Evolutionary conservation across 1,140 invertebrate genomes (phyloP).

Genomic region (Ganaspis sp.): DNA sequence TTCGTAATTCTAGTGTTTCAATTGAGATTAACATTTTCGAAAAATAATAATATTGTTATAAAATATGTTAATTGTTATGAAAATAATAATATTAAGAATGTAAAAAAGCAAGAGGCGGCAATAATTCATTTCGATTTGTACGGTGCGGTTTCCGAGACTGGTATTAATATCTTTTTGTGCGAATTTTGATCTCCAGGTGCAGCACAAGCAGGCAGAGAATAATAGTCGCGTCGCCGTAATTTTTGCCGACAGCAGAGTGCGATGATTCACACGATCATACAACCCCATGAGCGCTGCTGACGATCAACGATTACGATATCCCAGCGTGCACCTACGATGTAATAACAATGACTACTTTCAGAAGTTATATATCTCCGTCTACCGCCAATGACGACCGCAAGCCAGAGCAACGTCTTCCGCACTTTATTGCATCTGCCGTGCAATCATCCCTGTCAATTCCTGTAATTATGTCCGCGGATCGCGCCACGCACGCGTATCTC

Average conservation of each 20-base stretch:
- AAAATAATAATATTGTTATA: no score
- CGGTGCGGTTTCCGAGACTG: not conserved
- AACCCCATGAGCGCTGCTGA: conserved; percentile 52
- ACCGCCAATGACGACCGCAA: conserved; percentile 47
- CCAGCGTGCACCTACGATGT: conserved; percentile 54
- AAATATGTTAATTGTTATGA: no score
- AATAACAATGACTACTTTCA: conserved; percentile 60
- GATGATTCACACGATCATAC: conserved; percentile 55
- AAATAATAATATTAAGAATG: no score
- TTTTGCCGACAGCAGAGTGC: conserved; percentile 53
- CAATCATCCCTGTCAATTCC: conserved; percentile 42
- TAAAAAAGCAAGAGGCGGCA: not conserved
- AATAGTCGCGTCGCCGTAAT: conserved; percentile 54
- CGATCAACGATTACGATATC: conserved; percentile 60
- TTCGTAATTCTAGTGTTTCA: no score
- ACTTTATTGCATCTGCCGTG: conserved; percentile 46
- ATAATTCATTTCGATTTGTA: conserved; percentile 4
- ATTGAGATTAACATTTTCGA: no score
- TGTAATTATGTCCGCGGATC: conserved; percentile 15
- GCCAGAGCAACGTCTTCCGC: conserved; percentile 41
- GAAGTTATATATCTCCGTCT: conserved; percentile 56
- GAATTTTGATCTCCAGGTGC: conserved; percentile 28
- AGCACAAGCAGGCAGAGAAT: conserved; percentile 25
- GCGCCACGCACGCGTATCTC: not conserved
- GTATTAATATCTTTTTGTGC: conserved; percentile 28